Evolutionary conservation across 2,113 vertebrate genomes (phyloP).

Genomic region (Oncorhynchus nerka): DNA sequence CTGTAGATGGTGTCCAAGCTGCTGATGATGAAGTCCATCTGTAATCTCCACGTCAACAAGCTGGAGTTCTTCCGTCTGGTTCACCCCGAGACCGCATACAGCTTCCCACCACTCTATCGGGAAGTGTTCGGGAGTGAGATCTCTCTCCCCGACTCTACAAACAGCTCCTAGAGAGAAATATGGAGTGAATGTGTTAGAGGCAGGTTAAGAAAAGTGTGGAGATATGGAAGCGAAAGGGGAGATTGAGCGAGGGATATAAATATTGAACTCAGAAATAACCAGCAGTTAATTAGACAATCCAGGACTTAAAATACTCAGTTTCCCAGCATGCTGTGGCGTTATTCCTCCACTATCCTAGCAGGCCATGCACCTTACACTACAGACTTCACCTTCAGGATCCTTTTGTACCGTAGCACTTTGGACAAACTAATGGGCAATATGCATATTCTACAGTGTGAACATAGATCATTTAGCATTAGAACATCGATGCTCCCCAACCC

Average conservation of each 20-base stretch:
- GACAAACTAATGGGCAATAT: slow-evolving; percentile 38
- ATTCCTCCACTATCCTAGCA: slow-evolving; percentile 64
- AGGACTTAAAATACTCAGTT: slow-evolving; percentile 59
- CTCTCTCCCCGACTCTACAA: slow-evolving; percentile 75
- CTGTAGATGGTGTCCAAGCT: slow-evolving; percentile 85
- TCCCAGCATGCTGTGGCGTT: slow-evolving; percentile 57
- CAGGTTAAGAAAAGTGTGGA: slow-evolving; percentile 18
- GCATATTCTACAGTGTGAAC: slow-evolving; percentile 29
- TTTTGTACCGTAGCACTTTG: slow-evolving; percentile 66
- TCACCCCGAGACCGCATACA: slow-evolving; percentile 85
- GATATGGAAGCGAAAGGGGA: slow-evolving; percentile 42
- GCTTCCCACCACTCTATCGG: slow-evolving; percentile 87
- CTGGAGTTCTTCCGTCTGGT: slow-evolving; percentile 88
- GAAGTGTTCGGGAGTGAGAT: slow-evolving; percentile 87
- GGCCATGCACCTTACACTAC: slow-evolving; percentile 65
- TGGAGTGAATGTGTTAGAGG: slow-evolving; percentile 36
- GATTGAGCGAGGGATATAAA: slow-evolving; percentile 16
- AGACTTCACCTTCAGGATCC: slow-evolving; percentile 53
- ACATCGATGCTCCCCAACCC: slow-evolving; percentile 47
- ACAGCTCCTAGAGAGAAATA: slow-evolving; percentile 52
- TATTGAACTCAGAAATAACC: slow-evolving; percentile 48
- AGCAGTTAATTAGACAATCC: slow-evolving; percentile 71
- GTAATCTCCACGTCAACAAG: slow-evolving; percentile 88
- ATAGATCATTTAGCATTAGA: slow-evolving; percentile 20
- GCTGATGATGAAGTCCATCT: slow-evolving; percentile 88